Evolutionary conservation across 1,140 invertebrate species (phyloP).

Genomic region (Sycophila sp.): DNA sequence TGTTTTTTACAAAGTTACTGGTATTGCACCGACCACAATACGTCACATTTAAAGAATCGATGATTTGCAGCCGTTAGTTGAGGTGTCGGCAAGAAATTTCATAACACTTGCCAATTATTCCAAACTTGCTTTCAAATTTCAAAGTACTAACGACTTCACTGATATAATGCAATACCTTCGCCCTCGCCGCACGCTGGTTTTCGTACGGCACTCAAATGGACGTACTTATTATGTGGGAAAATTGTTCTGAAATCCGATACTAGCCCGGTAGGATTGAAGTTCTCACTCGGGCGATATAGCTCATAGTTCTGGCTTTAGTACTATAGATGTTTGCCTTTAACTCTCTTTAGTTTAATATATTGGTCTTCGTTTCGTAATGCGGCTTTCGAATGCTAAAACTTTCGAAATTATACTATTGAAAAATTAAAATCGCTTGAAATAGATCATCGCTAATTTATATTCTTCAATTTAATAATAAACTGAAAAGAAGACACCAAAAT

Average conservation of each 20-base stretch:
- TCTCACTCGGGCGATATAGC: not conserved
- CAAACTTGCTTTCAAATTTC: not conserved
- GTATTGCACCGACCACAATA: too few relatives aligned
- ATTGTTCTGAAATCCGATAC: constrained; percentile 5
- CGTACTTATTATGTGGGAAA: not conserved
- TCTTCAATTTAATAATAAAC: too few relatives aligned
- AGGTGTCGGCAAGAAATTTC: too few relatives aligned
- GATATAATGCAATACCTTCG: too few relatives aligned
- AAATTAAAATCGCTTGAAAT: not conserved
- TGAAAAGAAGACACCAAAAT: too few relatives aligned
- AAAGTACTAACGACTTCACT: not conserved
- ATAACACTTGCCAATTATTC: too few relatives aligned
- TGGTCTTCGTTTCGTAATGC: not conserved
- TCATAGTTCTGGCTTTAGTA: not conserved
- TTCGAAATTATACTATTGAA: not conserved
- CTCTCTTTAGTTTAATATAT: not conserved
- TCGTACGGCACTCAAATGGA: too few relatives aligned
- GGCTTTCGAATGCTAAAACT: not conserved
- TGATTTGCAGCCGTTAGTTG: too few relatives aligned
- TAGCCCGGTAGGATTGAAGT: not conserved
- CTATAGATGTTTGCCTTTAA: not conserved
- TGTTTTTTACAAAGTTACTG: too few relatives aligned
- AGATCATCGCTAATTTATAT: too few relatives aligned
- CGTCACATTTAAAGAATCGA: too few relatives aligned
- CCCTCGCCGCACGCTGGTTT: too few relatives aligned